phyloP scores from a whole-genome alignment of 2,113 vertebrate genomes.

The human region DNA sequence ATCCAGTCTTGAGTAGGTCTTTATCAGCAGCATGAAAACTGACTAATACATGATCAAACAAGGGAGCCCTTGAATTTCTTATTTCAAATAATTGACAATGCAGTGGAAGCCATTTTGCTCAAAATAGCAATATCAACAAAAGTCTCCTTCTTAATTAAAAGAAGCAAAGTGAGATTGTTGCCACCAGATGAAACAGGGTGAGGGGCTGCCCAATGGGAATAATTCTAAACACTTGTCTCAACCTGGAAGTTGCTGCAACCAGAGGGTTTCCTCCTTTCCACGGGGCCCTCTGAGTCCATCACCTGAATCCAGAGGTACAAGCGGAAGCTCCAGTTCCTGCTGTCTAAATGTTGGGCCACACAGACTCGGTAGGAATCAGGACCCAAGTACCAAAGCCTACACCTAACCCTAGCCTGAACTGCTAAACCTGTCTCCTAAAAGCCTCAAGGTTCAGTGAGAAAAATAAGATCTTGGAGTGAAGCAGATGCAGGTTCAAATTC shows the following conservation, averaged over 20 bases:
- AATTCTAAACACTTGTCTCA: conserved; percentile 31
- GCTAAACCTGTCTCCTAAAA: neutral
- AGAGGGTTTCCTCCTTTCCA: neutral
- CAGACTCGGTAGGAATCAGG: neutral
- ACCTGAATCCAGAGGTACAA: neutral
- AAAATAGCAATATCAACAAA: neutral
- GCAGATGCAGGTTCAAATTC: neutral
- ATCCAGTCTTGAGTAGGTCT: no score
- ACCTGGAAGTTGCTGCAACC: neutral
- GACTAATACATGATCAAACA: neutral
- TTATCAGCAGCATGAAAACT: no score
- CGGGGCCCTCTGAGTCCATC: neutral
- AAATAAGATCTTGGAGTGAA: neutral
- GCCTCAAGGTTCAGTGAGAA: neutral
- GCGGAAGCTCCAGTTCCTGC: no score
- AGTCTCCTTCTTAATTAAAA: conserved; percentile 26
- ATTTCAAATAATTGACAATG: neutral
- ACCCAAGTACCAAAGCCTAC: neutral
- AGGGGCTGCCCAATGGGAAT: neutral
- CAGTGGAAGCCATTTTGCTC: neutral
- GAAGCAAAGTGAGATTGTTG: conserved; percentile 12
- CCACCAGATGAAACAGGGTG: neutral
- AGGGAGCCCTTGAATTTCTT: neutral
- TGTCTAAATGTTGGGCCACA: neutral
- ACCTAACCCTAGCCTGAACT: neutral